phyloP scores from a whole-genome alignment of 2,888 invertebrate genomes.

The Pammene aurita region DNA sequence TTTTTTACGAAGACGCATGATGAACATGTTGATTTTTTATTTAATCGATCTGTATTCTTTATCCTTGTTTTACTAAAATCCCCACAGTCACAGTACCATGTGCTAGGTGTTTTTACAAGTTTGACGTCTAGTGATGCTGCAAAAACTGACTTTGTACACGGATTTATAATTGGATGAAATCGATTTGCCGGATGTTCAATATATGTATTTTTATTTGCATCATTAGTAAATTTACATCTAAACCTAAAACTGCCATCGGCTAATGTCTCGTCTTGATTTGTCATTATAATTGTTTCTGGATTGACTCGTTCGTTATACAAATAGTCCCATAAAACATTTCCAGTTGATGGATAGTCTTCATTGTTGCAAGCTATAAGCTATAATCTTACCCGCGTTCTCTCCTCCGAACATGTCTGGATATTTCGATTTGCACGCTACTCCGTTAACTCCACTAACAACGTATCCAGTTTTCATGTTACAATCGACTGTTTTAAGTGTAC shows the following conservation, averaged over 20 bases:
- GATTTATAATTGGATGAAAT: background rate
- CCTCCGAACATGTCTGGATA: background rate
- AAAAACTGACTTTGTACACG: background rate
- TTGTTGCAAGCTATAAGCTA: background rate
- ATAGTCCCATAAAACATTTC: background rate
- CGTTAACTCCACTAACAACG: background rate
- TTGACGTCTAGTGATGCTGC: background rate
- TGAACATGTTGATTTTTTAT: background rate
- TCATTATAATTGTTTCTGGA: background rate
- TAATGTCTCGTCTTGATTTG: background rate
- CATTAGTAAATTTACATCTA: background rate
- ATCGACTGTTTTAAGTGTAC: background rate
- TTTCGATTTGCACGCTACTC: background rate
- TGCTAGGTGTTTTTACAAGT: background rate
- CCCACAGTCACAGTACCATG: background rate
- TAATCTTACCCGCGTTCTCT: background rate
- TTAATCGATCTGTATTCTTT: background rate
- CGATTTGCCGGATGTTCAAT: background rate
- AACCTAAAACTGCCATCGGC: slow-evolving; percentile 1
- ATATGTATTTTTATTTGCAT: background rate
- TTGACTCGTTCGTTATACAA: background rate
- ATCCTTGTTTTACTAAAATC: background rate
- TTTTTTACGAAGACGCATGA: background rate
- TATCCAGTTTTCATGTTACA: background rate
- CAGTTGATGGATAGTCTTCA: background rate